These are phyloP conservation scores for Phylloscopus collybita DNA, from an alignment of 2,797 vertebrate genomes.

Conservation along the genomic window DNA sequence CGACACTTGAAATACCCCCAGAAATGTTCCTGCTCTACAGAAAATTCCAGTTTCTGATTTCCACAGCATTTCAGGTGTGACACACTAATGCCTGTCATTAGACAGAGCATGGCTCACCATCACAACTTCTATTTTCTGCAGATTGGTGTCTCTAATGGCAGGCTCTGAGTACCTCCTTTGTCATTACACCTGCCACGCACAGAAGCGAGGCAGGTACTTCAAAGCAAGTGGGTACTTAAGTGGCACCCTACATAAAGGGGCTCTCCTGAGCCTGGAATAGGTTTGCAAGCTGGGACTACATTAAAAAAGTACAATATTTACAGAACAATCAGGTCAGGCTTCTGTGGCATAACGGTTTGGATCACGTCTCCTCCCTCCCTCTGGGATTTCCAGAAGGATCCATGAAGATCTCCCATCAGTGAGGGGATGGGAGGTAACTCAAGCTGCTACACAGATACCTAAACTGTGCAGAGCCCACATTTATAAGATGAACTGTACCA, in stretches of 20 bases:
- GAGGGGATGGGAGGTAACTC: not conserved
- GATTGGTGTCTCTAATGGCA: not conserved
- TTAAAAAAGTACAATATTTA: not conserved
- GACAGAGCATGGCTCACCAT: not conserved
- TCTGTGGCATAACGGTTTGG: not conserved
- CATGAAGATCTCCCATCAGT: not conserved
- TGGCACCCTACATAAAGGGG: not conserved
- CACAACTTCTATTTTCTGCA: not conserved
- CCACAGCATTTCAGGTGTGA: not conserved
- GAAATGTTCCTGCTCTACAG: not conserved
- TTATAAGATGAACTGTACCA: not conserved
- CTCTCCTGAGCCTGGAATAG: not conserved
- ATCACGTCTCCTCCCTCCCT: not conserved
- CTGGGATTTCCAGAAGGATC: not conserved
- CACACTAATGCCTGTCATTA: not conserved
- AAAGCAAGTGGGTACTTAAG: not conserved
- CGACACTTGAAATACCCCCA: not conserved
- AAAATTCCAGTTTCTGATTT: slow-evolving; percentile 1
- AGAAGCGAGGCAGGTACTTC: not conserved
- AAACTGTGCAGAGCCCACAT: not conserved
- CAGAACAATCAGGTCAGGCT: not conserved
- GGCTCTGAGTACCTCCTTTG: not conserved
- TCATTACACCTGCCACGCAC: not conserved
- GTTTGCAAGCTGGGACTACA: not conserved
- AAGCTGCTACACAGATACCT: not conserved